phyloP scores from a whole-genome alignment of 2,797 vertebrate species.

The Gallinago solitaria region DNA sequence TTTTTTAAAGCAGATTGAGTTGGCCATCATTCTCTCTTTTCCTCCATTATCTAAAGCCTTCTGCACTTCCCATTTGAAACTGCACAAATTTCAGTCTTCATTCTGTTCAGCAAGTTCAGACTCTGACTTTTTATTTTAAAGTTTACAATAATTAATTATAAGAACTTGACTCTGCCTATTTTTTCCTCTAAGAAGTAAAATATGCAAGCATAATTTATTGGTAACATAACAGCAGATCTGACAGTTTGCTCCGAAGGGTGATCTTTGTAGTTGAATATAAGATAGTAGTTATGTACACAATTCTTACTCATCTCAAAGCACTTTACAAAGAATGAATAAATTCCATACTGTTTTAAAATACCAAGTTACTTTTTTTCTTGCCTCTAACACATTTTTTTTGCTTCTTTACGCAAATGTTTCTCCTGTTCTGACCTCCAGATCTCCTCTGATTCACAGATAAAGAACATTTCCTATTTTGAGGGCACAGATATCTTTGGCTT shows the following conservation, averaged over 20 bases:
- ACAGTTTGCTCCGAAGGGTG: not conserved
- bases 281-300: not conserved
- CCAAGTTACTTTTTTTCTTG: not conserved
- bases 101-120: not conserved
- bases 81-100: not conserved
- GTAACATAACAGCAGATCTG: not conserved
- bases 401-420: not conserved
- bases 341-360: not conserved
- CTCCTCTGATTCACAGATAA: not conserved
- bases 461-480: not conserved
- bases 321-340: not conserved
- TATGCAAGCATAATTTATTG: not conserved
- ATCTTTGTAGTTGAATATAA: not conserved
- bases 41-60: not conserved
- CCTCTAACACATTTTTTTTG: not conserved
- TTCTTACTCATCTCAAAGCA: not conserved
- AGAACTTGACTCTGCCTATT: not conserved
- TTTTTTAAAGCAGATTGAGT: not conserved
- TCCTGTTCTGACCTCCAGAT: not conserved
- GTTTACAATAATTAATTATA: not conserved
- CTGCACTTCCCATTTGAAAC: not conserved
- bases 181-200: not conserved
- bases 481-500: not conserved
- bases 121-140: not conserved
- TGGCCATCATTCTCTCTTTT: not conserved